A percentile compares a stretch with the other conserved stretches of the same genome.
Evolutionary conservation across 2,113 vertebrate species (phyloP).

Genomic region (Nothobranchius kuhntae): DNA sequence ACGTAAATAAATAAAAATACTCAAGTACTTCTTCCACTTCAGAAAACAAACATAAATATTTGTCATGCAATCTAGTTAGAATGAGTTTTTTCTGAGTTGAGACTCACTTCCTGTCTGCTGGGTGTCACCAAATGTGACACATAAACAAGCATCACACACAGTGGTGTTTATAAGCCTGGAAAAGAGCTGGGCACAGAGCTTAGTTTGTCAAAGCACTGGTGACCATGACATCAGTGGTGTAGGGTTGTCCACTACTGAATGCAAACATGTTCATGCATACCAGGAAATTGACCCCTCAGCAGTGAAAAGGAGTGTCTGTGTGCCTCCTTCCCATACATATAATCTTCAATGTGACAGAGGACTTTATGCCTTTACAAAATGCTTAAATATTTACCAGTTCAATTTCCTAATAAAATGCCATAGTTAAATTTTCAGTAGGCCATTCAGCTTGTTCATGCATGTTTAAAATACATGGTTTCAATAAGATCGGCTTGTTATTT

Average conservation of each 20-base stretch:
- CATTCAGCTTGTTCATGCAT: constrained; percentile 1
- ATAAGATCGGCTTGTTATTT: constrained; percentile 6
- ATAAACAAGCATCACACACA: constrained; percentile 20
- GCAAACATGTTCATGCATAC: constrained; percentile 9
- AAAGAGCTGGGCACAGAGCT: constrained; percentile 43
- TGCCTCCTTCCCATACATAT: neutral
- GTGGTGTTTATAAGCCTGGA: neutral
- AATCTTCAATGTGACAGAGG: constrained; percentile 27
- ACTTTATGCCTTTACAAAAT: constrained; percentile 11
- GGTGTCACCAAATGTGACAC: constrained; percentile 32
- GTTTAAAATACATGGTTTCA: constrained; percentile 14
- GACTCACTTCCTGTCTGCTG: constrained; percentile 41
- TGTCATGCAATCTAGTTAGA: neutral
- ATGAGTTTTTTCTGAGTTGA: constrained; percentile 1
- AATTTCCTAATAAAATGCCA: constrained; percentile 4
- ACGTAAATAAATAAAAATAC: no score
- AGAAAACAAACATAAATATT: neutral
- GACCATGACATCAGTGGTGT: constrained; percentile 36
- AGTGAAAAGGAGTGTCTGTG: constrained; percentile 28
- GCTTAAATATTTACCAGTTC: neutral
- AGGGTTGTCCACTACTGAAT: constrained; percentile 26
- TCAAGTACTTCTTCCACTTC: no score
- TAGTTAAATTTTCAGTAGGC: constrained; percentile 7
- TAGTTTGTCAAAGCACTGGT: constrained; percentile 46
- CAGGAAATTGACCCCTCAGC: constrained; percentile 2